Evolutionary conservation across 1,140 invertebrate species (phyloP), one percentile per base, ranked within the genome.

Genomic region (Drosophila kohkoa): DNA sequence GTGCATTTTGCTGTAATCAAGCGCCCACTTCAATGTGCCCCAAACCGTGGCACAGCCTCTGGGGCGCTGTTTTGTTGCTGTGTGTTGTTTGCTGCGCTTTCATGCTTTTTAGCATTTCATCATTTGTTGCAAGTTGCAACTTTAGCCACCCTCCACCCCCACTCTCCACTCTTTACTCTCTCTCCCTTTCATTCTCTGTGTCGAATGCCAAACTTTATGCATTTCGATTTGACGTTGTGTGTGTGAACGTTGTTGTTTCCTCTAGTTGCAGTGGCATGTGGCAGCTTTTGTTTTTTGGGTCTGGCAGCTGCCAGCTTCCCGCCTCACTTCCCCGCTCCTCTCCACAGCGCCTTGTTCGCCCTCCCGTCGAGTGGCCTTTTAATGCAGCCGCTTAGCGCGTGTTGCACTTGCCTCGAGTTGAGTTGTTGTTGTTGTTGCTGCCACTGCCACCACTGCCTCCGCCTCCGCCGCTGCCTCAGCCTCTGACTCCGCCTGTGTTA

Each of bases 1-100:
- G 82, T 87, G 83, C 83, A 87, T 86, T 87, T 86, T 60, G 81
- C 82, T 86, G 82, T 86, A 86, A 86, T 86, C 82, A 86, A 86
- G 82, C 79, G 79, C 79, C 67, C 76, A 86, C 82, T 86, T 86
- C 55, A 82, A 58, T 60, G 55, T 48, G 46, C 64, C 55, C 48
- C 62, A 63, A 69, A 25, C 60, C 41, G 57, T 30, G 35, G 11
- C 52, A 49, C 52, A 49, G 43, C 64, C 28, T 15, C 58, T 43
- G 8, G 8, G 51, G 45, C 28, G 55, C 16, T 48, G 3, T 57
- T 57, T 35, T 63, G 10, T 46, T 67, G 20, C n/a, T 28, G n/a
- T 69, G 35, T 30, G 54, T 43, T 73, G 32, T 41, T 41, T 77
- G 63, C 57, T 72, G 73, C 62, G 60, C 72, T 77, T 80, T 77